Conservation (phyloP, 2,888 invertebrate genomes). For the Xestia sexstrigata region DNA sequence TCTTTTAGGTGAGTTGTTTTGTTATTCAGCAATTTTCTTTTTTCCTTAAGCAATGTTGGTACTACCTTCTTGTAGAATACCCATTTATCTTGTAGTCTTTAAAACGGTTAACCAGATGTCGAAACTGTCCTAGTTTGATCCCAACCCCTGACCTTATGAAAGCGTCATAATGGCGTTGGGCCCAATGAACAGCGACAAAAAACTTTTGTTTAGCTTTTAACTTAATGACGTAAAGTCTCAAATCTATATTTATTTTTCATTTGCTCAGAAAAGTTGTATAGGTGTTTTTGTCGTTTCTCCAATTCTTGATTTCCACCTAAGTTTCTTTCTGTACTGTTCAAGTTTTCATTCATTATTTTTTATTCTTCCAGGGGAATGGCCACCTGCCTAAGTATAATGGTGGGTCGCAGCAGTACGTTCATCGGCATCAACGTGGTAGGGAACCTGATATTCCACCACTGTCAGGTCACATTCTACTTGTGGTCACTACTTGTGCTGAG, state of each 20-base stretch:
- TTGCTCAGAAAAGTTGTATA: background rate
- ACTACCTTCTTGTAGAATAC: background rate
- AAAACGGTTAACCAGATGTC: background rate
- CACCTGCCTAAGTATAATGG: conserved; percentile 86
- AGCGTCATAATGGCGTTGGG: background rate
- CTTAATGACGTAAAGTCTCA: background rate
- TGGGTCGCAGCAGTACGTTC: conserved; percentile 84
- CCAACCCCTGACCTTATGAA: too few relatives aligned
- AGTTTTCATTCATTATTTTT: conserved; percentile 20
- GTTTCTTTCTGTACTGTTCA: background rate
- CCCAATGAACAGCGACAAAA: background rate
- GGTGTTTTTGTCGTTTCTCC: background rate
- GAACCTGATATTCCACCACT: conserved; percentile 83
- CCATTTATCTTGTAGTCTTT: background rate
- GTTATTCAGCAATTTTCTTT: background rate
- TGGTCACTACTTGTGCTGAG: conserved; percentile 85
- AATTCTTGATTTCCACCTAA: background rate
- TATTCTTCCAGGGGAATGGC: conserved; percentile 81
- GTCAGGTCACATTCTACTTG: conserved; percentile 81
- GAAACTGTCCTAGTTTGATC: background rate
- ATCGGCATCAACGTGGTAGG: conserved; percentile 86
- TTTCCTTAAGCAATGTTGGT: background rate
- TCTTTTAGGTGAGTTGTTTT: conserved; percentile 79
- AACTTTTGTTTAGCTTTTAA: background rate
- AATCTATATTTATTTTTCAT: background rate